phyloP scores from a whole-genome alignment of 2,113 vertebrate species.

The Gadus chalcogrammus region DNA sequence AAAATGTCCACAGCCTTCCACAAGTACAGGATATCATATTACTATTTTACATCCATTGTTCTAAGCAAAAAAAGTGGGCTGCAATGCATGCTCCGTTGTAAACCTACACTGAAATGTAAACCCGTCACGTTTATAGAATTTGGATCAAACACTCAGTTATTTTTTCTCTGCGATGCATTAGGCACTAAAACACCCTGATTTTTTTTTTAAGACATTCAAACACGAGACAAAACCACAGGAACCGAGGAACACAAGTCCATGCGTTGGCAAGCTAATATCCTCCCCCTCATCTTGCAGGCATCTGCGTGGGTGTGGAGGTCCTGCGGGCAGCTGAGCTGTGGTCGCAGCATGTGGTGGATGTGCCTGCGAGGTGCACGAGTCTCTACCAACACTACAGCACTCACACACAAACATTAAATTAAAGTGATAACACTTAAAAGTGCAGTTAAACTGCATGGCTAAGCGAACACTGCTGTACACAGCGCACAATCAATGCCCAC shows the following conservation, averaged over 20 bases:
- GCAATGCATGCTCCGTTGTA: constrained; percentile 38
- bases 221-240: constrained; percentile 37
- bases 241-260: constrained; percentile 26
- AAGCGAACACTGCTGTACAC: constrained; percentile 43
- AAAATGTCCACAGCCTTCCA: constrained; percentile 4
- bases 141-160: constrained; percentile 6
- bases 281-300: constrained; percentile 1
- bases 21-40: constrained; percentile 24
- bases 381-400: constrained; percentile 10
- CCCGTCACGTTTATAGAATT: neutral
- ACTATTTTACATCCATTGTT: constrained; percentile 2
- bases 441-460: constrained; percentile 32
- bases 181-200: constrained; percentile 58
- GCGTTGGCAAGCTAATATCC: constrained; percentile 1
- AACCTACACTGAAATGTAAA: constrained; percentile 22
- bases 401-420: neutral
- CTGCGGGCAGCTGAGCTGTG: constrained; percentile 1
- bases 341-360: neutral
- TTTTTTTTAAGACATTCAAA: constrained; percentile 20
- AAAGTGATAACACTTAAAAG: constrained; percentile 22
- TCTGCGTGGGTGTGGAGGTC: neutral
- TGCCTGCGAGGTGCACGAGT: neutral
- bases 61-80: constrained; percentile 23
- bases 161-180: constrained; percentile 45
- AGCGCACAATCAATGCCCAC: constrained; percentile 51